Evolutionary conservation across 2,888 invertebrate genomes (phyloP).

Genomic region (Entomobrya multifasciata): DNA sequence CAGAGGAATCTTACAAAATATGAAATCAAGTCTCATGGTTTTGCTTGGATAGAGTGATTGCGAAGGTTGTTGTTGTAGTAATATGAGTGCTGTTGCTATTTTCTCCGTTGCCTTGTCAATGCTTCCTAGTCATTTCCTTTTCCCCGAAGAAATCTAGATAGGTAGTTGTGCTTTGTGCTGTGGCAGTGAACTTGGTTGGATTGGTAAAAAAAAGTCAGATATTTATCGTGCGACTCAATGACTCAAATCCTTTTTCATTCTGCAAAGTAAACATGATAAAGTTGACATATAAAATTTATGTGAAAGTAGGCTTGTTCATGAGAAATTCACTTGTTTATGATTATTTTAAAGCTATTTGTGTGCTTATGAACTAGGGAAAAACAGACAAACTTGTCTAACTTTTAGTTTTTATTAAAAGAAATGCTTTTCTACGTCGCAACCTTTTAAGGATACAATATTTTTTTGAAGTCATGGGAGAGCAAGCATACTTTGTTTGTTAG

Average conservation of each 20-base stretch:
- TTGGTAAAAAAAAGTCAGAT: background rate
- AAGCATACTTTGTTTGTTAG: too few species aligned
- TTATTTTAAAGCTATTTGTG: too few species aligned
- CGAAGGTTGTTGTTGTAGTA: slow-evolving; percentile 23
- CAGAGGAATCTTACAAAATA: background rate
- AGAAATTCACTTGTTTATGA: too few species aligned
- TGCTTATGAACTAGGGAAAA: too few species aligned
- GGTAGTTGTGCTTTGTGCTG: background rate
- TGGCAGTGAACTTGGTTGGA: slow-evolving; percentile 30
- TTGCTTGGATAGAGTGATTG: background rate
- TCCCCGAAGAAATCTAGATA: background rate
- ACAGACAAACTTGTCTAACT: too few species aligned
- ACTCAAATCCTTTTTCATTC: background rate
- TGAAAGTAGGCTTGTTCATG: too few species aligned
- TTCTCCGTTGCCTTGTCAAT: slow-evolving; percentile 19
- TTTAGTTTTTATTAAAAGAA: too few species aligned
- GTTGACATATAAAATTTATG: too few species aligned
- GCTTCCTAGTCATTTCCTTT: slow-evolving; percentile 38
- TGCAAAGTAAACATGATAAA: too few species aligned
- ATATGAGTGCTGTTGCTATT: background rate
- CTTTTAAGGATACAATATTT: too few species aligned
- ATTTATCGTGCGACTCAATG: slow-evolving; percentile 30
- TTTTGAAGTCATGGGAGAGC: too few species aligned
- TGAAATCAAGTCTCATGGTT: background rate
- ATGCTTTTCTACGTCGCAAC: too few species aligned